Evolutionary conservation across 2,888 invertebrate genomes (phyloP).

Genomic region (Agonopterix subpropinquella): DNA sequence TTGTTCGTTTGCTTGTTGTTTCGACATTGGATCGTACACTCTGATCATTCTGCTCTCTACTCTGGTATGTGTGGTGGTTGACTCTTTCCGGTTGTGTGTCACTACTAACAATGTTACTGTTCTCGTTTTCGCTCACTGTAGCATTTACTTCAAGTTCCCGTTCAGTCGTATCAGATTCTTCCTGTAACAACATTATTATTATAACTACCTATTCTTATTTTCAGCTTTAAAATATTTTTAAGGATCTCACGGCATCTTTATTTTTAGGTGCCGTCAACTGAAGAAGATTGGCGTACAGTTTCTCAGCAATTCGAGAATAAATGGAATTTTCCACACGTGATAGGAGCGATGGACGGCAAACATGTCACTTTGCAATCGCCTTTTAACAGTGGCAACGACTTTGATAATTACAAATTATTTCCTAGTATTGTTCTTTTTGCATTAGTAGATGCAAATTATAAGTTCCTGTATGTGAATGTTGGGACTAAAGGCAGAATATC

Average conservation of each 20-base stretch:
- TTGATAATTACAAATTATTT: constrained; percentile 12
- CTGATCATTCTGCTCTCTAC: constrained; percentile 7
- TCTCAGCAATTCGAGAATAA: constrained; percentile 3
- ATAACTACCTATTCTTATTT: background rate
- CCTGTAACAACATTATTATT: constrained; percentile 8
- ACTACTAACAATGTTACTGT: constrained; percentile 14
- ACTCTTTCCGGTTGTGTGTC: constrained; percentile 12
- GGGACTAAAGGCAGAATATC: constrained; percentile 17
- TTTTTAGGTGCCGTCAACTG: constrained; percentile 16
- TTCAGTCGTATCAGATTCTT: constrained; percentile 15
- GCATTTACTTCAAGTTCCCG: constrained; percentile 9
- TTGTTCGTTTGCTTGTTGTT: constrained; percentile 13
- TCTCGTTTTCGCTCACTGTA: constrained; percentile 15
- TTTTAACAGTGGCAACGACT: constrained; percentile 8
- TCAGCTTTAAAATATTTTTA: background rate
- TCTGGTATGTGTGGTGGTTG: constrained; percentile 12
- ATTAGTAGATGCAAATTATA: constrained; percentile 37
- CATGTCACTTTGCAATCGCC: background rate
- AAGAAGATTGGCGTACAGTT: constrained; percentile 15
- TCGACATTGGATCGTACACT: constrained; percentile 12
- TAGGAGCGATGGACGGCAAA: background rate
- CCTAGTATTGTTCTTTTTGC: constrained; percentile 19
- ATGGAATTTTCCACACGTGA: background rate
- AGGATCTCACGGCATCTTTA: constrained; percentile 6
- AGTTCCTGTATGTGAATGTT: constrained; percentile 29